Evolutionary conservation across 1,140 invertebrate species (phyloP).

Genomic region (Neotoxoptera formosana): DNA sequence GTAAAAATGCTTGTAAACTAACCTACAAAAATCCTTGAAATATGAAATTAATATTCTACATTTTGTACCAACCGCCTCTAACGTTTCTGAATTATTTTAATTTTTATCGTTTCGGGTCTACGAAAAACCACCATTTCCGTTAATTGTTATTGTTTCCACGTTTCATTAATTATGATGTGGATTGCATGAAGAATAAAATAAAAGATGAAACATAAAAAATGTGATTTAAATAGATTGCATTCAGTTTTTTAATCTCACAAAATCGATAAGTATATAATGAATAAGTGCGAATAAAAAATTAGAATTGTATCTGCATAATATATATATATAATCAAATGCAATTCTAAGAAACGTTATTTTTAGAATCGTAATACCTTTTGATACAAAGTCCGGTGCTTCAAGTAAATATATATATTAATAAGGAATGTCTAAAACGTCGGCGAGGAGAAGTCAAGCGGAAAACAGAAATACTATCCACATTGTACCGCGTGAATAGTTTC

Average conservation of each 20-base stretch:
- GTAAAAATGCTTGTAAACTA: neutral
- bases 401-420: neutral
- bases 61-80: neutral
- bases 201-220: neutral
- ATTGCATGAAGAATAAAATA: neutral
- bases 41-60: neutral
- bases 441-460: neutral
- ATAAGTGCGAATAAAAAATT: neutral
- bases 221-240: neutral
- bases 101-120: neutral
- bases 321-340: neutral
- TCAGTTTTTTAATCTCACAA: neutral
- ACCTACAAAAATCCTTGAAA: neutral
- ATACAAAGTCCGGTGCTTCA: neutral
- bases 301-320: neutral
- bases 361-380: neutral
- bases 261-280: neutral
- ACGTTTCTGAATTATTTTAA: neutral
- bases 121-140: neutral
- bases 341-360: neutral
- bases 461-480: neutral
- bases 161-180: neutral
- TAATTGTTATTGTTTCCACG: neutral
- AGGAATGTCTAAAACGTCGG: neutral
- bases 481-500: neutral